Percentiles rank a stretch among this genome's conserved stretches.
Conservation (phyloP, 2,113 vertebrate genomes). For the Petaurus breviceps region DNA sequence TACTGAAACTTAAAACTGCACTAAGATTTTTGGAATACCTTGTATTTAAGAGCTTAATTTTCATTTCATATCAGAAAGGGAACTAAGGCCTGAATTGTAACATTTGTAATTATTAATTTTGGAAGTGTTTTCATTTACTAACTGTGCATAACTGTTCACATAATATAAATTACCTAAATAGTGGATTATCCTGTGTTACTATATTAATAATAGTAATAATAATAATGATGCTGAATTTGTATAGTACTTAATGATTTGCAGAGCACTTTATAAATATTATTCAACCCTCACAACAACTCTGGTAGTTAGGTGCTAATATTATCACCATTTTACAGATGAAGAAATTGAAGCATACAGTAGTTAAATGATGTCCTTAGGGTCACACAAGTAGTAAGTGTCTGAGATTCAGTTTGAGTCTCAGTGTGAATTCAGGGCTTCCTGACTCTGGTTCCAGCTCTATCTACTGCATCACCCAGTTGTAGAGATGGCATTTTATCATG, state of each 20-base stretch:
- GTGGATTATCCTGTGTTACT: background rate
- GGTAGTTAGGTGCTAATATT: background rate
- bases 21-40: background rate
- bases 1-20: background rate
- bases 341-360: background rate
- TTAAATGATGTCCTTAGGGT: background rate
- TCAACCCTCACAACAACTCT: background rate
- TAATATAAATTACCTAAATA: background rate
- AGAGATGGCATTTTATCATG: background rate
- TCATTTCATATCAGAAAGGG: conserved; percentile 56
- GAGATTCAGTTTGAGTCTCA: background rate
- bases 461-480: background rate
- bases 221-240: background rate
- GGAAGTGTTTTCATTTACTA: background rate
- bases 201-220: background rate
- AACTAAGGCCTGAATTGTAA: background rate
- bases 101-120: background rate
- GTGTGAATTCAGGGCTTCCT: background rate
- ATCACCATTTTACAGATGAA: background rate
- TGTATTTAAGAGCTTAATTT: conserved; percentile 59
- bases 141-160: background rate
- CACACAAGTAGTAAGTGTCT: background rate
- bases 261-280: background rate
- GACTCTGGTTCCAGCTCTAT: background rate
- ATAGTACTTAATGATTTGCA: background rate